Base-by-base conservation (phyloP, 2,797 vertebrate species). In the Cygnus olor region DNA sequence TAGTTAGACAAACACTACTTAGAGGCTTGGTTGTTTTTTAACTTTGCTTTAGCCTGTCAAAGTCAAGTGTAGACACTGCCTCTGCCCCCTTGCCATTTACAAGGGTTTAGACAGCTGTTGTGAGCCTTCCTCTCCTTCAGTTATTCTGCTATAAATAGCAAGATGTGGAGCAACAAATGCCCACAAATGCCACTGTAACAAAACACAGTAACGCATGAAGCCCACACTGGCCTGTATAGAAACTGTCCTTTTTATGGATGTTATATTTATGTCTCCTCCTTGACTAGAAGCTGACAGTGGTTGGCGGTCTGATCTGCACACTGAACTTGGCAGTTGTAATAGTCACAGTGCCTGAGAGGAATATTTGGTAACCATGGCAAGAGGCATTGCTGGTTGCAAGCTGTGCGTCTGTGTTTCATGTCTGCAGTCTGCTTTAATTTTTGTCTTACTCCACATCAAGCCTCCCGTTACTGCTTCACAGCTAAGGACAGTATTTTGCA, bases 31-130 rank as follows among this genome's bases (percentile, higher is more conserved):
- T 95, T 88, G 92, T 79, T 89, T 93, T 92, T 90, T 94, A 97
- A 95, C 95, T 97, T 96, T 72, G 18, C 40, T 87, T 94, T 94
- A 95, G 85, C 94, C 85, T 97, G 94, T 96, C 97, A 97, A 69
- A 94, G 54, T 94, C 49, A 30, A 95, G 91, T 88, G 61, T 80
- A 95, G 69, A 70, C 79, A 60, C 38, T 90, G 64, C 17, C 30
- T 90, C 80, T 95, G 69, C 53, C 74, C 61, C 27, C 34, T 82
- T 84, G 71, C 78, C 68, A 56, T 89, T 94, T 94, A 77, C 47
- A 65, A 34, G 68, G 32, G 15, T 82, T 95, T 91, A 87, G 34
- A 65, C 63, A 77, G 11, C 42, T 80, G 10, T 11, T 56, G 27
- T 0, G 0, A 47, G 51, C 34, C 27, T 30, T 88, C 49, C 77